phyloP scores from a whole-genome alignment of 2,888 invertebrate genomes.

The Sympetrum striolatum region DNA sequence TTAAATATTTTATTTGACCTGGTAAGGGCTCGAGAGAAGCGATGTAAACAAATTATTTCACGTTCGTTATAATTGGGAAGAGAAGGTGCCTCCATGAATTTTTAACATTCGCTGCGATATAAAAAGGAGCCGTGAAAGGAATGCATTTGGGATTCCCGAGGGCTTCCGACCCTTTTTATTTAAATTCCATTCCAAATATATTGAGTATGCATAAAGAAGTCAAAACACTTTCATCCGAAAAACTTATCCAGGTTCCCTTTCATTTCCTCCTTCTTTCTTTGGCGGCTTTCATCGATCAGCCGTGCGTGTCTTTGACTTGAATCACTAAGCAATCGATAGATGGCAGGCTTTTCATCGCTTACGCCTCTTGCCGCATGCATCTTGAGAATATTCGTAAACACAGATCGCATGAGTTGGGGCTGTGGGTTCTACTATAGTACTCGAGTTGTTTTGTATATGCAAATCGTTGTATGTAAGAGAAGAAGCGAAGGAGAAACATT shows the following conservation, averaged over 20 bases:
- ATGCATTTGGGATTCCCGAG: slow-evolving; percentile 3
- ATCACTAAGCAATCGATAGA: too few relatives aligned
- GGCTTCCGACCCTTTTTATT: neutral
- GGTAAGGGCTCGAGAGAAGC: too few relatives aligned
- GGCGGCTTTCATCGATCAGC: too few relatives aligned
- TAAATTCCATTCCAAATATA: slow-evolving; percentile 23
- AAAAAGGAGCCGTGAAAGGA: neutral
- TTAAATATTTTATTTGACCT: too few relatives aligned
- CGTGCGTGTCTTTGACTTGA: neutral
- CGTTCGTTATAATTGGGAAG: neutral
- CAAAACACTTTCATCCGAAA: slow-evolving; percentile 30
- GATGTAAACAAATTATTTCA: neutral
- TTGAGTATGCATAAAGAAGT: slow-evolving; percentile 42
- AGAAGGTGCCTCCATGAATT: neutral
- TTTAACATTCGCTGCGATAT: slow-evolving; percentile 1
- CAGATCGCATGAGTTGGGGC: too few relatives aligned
- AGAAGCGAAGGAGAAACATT: too few relatives aligned
- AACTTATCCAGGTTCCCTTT: neutral
- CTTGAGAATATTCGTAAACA: too few relatives aligned
- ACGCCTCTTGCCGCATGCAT: too few relatives aligned
- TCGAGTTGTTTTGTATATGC: too few relatives aligned
- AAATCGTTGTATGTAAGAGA: too few relatives aligned
- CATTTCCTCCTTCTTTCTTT: neutral
- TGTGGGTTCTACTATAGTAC: too few relatives aligned
- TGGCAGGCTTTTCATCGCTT: too few relatives aligned